Base-by-base conservation (phyloP, 2,113 vertebrate species). In the Channa maculata region DNA sequence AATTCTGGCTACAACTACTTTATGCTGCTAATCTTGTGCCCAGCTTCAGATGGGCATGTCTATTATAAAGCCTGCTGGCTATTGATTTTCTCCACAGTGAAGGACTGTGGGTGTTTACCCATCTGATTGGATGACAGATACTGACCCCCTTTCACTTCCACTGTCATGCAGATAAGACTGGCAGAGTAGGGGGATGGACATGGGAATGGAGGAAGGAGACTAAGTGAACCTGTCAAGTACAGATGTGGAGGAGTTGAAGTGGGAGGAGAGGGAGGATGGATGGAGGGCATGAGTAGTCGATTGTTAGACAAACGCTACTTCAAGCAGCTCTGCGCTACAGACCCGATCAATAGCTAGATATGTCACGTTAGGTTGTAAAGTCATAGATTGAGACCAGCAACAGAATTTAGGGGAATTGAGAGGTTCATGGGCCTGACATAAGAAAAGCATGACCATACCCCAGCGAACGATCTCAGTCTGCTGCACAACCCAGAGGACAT, bases 281-380 rank as follows among this genome's bases (percentile, higher is more conserved):
- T 70, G 52, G 62, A 67, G 63, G 70, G 74, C 33, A 66, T 46
- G 44, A 38, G 55, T 65, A 75, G 77, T 77, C 77, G 5, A 87
- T 82, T 62, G 53, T 57, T 49, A 66, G 68, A 82, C 60, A 79
- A 78, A 77, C 6, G 58, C 45, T 69, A 74, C 68, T 64, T 83
- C 75, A 70, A 84, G 82, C 46, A 24, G 60, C 73, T 77, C 73
- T 15, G 34, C 75, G 63, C 75, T 71, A 45, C 54, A 77, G 37
- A 74, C 53, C 37, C 11, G 48, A 82, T 89, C 85, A 79, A 92
- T 86, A 89, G 57, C 54, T 64, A 83, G 72, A 89, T 85, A 73
- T 82, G 72, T 82, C 82, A 87, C 82, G 73, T 70, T 71, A 64
- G 82, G 60, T 77, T 84, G 71, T 75, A 70, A 57, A 77, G 49